phyloP scores from a whole-genome alignment of 2,888 invertebrate species.

The Cabera pusaria region DNA sequence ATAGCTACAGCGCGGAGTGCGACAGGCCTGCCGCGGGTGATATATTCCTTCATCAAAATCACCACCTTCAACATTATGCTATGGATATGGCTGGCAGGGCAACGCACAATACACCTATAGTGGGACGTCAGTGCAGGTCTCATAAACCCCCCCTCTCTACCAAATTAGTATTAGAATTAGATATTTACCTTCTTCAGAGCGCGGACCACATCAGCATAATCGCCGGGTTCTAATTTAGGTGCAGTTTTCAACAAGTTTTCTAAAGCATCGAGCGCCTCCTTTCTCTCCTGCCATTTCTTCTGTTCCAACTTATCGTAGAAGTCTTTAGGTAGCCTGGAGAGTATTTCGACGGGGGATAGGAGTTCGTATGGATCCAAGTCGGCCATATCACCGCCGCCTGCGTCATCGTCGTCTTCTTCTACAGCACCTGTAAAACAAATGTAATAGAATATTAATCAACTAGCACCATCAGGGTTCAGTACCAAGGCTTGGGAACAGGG shows the following conservation, averaged over 20 bases:
- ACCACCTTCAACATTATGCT: too few species aligned
- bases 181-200: constrained; percentile 94
- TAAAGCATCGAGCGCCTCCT: constrained; percentile 93
- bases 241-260: constrained; percentile 90
- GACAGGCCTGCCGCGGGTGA: too few species aligned
- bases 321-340: constrained; percentile 96
- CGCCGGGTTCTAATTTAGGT: constrained; percentile 95
- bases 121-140: too few species aligned
- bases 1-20: too few species aligned
- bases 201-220: constrained; percentile 95
- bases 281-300: constrained; percentile 98
- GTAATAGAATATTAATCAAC: too few species aligned
- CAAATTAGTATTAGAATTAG: too few species aligned
- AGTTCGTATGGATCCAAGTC: constrained; percentile 96
- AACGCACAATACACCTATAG: too few species aligned
- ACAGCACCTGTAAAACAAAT: constrained; percentile 57
- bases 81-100: too few species aligned
- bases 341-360: constrained; percentile 95
- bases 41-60: too few species aligned
- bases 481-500: too few species aligned
- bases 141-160: too few species aligned
- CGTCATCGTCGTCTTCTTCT: constrained; percentile 82
- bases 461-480: neutral
- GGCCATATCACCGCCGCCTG: constrained; percentile 84
- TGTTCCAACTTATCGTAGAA: constrained; percentile 97